These are phyloP conservation scores for Brenthis ino DNA, from an alignment of 2,888 invertebrate species.

Conservation along the genomic window DNA sequence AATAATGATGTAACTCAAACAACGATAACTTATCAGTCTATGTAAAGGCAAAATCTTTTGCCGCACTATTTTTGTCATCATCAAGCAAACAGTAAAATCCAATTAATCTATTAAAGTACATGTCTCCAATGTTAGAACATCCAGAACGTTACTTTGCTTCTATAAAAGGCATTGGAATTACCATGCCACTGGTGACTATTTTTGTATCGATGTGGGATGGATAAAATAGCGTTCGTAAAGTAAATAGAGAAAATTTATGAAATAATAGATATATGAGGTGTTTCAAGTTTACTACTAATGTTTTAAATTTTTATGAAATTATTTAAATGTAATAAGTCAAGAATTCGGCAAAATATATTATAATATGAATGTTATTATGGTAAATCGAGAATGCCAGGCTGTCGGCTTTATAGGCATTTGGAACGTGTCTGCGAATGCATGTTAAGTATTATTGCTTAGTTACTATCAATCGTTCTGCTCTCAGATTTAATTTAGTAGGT, in stretches of 20 bases:
- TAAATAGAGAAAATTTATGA: background rate
- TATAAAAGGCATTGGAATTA: conserved; percentile 55
- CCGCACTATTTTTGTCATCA: conserved; percentile 25
- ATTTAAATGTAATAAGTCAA: too few relatives aligned
- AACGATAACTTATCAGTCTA: conserved; percentile 21
- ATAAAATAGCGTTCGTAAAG: background rate
- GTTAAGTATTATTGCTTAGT: conserved; percentile 31
- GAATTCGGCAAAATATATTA: too few relatives aligned
- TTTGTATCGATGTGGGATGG: conserved; percentile 40
- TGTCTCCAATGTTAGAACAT: conserved; percentile 48
- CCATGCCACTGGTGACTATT: conserved; percentile 38
- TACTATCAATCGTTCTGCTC: conserved; percentile 29
- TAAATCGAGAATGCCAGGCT: conserved; percentile 26
- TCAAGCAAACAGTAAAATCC: conserved; percentile 41
- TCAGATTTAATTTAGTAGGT: conserved; percentile 16
- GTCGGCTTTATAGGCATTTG: conserved; percentile 3
- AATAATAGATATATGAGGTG: background rate
- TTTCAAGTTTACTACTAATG: too few relatives aligned
- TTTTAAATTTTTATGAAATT: too few relatives aligned
- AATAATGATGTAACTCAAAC: conserved; percentile 28
- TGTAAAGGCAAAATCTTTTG: conserved; percentile 19
- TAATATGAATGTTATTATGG: too few relatives aligned
- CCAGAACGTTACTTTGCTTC: conserved; percentile 54
- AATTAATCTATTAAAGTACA: conserved; percentile 46
- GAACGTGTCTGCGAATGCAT: conserved; percentile 34